Evolutionary conservation across 2,113 vertebrate species (phyloP).

Genomic region (Haemorhous mexicanus): DNA sequence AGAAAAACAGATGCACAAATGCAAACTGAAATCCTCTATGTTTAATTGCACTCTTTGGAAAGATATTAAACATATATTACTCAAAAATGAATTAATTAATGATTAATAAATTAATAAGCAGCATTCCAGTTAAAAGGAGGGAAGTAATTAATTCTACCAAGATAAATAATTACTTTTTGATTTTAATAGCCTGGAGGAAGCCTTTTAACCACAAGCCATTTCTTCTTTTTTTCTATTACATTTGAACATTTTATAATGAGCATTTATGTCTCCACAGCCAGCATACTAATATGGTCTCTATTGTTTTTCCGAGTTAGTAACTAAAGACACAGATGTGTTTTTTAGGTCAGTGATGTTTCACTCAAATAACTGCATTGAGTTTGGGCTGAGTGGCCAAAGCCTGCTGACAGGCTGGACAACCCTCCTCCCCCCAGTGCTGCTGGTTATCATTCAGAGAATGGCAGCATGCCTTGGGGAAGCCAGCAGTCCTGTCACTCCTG

Average conservation of each 20-base stretch:
- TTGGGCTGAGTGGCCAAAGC: constrained; percentile 2
- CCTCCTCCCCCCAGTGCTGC: background rate
- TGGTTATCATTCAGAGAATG: background rate
- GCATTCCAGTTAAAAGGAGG: background rate
- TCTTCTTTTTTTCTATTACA: constrained; percentile 25
- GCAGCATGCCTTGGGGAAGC: background rate
- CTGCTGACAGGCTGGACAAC: background rate
- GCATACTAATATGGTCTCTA: constrained; percentile 13
- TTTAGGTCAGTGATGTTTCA: background rate
- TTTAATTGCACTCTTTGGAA: background rate
- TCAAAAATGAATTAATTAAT: background rate
- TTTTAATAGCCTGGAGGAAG: constrained; percentile 41
- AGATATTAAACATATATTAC: background rate
- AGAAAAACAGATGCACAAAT: background rate
- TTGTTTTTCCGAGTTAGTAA: constrained; percentile 37
- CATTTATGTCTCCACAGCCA: background rate
- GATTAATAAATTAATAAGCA: constrained; percentile 10
- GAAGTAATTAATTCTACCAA: constrained; percentile 26
- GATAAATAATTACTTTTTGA: constrained; percentile 44
- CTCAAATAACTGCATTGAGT: background rate
- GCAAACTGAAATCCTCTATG: background rate
- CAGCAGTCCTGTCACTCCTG: constrained; percentile 21
- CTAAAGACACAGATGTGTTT: constrained; percentile 53
- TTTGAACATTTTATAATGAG: constrained; percentile 37
- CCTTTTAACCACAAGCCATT: constrained; percentile 15